Conservation (phyloP, 2,888 invertebrate genomes). For the Nomada ruficornis region DNA sequence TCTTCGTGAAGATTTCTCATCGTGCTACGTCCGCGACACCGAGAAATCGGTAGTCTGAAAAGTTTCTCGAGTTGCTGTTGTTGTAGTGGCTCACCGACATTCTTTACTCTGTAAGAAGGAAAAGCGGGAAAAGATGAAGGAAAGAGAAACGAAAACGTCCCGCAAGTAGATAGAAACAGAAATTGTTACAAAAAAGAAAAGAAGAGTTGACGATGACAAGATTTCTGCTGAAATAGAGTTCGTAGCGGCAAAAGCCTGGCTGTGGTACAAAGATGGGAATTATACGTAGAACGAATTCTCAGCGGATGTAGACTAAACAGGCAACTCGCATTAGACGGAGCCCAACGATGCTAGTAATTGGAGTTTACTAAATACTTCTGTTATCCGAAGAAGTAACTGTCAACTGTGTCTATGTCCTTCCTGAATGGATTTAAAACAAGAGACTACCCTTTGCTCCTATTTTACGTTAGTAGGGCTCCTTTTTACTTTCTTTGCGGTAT, state of each 20-base stretch:
- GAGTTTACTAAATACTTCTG: constrained; percentile 75
- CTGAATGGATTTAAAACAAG: background rate
- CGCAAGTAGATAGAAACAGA: constrained; percentile 7
- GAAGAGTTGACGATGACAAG: background rate
- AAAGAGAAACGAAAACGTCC: constrained; percentile 15
- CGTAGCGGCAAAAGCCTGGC: constrained; percentile 8
- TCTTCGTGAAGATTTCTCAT: constrained; percentile 31
- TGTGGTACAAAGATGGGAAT: background rate
- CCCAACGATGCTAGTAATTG: constrained; percentile 76
- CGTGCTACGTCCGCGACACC: constrained; percentile 3
- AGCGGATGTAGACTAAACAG: background rate
- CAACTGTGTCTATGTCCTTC: constrained; percentile 46
- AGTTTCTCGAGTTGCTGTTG: background rate
- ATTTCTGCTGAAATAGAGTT: constrained; percentile 9
- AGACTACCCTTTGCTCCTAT: no score
- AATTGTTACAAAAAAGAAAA: no score
- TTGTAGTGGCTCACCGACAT: background rate
- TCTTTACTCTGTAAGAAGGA: background rate
- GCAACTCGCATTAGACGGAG: constrained; percentile 39
- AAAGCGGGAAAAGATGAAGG: constrained; percentile 7
- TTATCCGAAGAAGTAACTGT: constrained; percentile 75
- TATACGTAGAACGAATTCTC: constrained; percentile 1
- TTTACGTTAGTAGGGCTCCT: no score
- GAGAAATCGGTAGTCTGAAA: constrained; percentile 15
- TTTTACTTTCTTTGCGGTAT: no score